Conservation (phyloP, 1,140 invertebrate species). For the Venturia canescens region DNA sequence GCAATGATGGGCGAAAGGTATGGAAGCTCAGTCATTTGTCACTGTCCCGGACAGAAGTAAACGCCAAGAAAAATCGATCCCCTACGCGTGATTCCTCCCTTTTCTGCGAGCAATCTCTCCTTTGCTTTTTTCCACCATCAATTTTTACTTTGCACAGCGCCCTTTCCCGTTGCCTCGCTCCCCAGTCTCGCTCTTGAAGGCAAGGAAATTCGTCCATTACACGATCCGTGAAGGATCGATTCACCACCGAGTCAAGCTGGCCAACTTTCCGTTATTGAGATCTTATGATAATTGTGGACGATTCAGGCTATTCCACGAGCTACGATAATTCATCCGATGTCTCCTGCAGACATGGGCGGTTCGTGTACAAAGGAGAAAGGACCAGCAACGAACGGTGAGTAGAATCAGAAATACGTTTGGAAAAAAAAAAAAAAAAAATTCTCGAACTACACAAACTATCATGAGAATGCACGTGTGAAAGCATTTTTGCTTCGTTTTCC, state of each 20-base stretch:
- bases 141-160: background rate
- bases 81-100: constrained; percentile 61
- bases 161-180: background rate
- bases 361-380: too few species aligned
- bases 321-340: constrained; percentile 41
- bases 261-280: constrained; percentile 51
- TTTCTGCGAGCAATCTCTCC: background rate
- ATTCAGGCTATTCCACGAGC: constrained; percentile 8
- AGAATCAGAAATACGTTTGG: too few species aligned
- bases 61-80: constrained; percentile 71
- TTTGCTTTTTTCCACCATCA: constrained; percentile 26
- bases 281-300: constrained; percentile 56
- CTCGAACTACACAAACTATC: too few species aligned
- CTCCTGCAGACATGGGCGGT: too few species aligned
- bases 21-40: constrained; percentile 66
- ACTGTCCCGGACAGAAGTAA: constrained; percentile 72
- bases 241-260: background rate
- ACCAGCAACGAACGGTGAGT: too few species aligned
- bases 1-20: constrained; percentile 66
- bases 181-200: background rate
- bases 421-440: too few species aligned
- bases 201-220: too few species aligned
- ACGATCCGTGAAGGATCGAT: too few species aligned
- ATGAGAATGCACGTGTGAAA: too few species aligned
- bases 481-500: too few species aligned